A percentile compares a stretch with the other conserved stretches of the same genome.
phyloP scores from a whole-genome alignment of 1,140 invertebrate genomes.

The Dendroctonus valens region DNA sequence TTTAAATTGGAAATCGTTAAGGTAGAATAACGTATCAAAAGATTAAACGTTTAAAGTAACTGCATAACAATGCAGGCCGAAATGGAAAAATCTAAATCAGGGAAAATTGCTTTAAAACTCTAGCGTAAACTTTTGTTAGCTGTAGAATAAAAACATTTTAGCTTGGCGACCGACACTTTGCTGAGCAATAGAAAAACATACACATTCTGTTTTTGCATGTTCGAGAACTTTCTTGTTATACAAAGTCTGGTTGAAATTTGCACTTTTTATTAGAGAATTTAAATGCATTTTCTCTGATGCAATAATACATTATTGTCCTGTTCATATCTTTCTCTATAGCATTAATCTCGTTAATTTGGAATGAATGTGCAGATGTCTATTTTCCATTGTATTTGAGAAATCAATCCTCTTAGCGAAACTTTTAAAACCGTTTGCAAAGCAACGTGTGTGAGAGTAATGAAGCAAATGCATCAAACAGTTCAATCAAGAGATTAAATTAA shows the following conservation, averaged over 20 bases:
- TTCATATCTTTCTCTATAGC: no score
- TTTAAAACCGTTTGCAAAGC: no score
- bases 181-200: conserved; percentile 11
- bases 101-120: conserved; percentile 26
- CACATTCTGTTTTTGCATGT: conserved; percentile 15
- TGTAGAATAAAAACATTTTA: conserved; percentile 23
- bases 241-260: background rate
- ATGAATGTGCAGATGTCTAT: no score
- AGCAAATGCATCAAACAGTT: no score
- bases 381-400: no score
- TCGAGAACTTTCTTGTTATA: conserved; percentile 3
- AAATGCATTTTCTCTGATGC: no score
- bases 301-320: background rate
- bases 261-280: no score
- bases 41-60: conserved; percentile 21
- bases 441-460: no score
- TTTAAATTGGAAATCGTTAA: conserved; percentile 8
- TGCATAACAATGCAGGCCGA: conserved; percentile 9
- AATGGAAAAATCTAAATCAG: conserved; percentile 26
- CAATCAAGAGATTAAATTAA: no score
- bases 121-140: conserved; percentile 16
- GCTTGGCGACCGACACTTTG: conserved; percentile 17
- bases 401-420: no score
- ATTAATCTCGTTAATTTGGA: no score
- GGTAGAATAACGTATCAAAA: conserved; percentile 10